phyloP scores from a whole-genome alignment of 2,888 invertebrate species.

The Cheilosia grossa region DNA sequence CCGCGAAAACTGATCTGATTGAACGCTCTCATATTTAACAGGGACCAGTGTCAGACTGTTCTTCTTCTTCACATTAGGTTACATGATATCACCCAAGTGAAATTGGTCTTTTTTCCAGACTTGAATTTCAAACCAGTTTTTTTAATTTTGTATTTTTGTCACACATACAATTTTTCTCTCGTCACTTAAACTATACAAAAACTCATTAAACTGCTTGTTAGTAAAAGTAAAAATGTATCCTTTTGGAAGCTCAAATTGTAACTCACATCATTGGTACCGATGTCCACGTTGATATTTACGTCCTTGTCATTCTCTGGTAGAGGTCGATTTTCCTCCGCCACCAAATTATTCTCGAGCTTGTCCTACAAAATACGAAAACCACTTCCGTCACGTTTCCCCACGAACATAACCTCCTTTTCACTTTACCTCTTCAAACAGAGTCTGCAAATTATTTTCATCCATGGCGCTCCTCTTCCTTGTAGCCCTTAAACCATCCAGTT shows the following conservation, averaged over 20 bases:
- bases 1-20: too few relatives aligned
- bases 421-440: slow-evolving; percentile 76
- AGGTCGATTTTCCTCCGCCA: slow-evolving; percentile 5
- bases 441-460: slow-evolving; percentile 10
- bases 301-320: not conserved
- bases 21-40: too few relatives aligned
- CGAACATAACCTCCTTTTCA: not conserved
- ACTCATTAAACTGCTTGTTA: slow-evolving; percentile 40
- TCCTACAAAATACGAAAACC: slow-evolving; percentile 36
- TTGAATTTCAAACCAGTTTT: too few relatives aligned
- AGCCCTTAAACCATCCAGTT: slow-evolving; percentile 33
- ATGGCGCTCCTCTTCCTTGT: slow-evolving; percentile 36
- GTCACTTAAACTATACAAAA: not conserved
- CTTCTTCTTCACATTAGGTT: too few relatives aligned
- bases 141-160: not conserved
- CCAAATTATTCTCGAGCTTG: slow-evolving; percentile 57
- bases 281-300: slow-evolving; percentile 17
- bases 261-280: slow-evolving; percentile 59
- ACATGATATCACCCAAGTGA: too few relatives aligned
- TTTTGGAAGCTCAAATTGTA: not conserved
- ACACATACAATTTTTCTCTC: not conserved
- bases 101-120: too few relatives aligned
- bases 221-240: slow-evolving; percentile 19
- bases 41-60: too few relatives aligned
- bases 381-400: not conserved